Base-by-base conservation (phyloP, 1,140 invertebrate species). In the Meteorus sp. region DNA sequence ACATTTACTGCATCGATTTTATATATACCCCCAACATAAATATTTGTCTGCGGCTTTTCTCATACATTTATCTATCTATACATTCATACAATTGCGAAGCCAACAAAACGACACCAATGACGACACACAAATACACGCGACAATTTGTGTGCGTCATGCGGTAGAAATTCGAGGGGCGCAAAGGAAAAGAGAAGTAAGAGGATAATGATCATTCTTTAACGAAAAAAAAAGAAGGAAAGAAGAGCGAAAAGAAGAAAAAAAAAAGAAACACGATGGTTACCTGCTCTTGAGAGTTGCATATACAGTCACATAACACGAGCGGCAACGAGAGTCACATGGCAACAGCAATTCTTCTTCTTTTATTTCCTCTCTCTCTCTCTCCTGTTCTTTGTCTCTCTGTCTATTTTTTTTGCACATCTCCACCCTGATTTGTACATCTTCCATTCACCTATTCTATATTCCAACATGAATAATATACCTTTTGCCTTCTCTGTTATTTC, bases 321-420 rank as follows among this genome's bases (percentile, higher is more conserved):
- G 45, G 41, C 44, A 54, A 55, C 51, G 31, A 55, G 50, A 65
- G 64, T 70, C 66, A 73, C 71, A 74, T 71, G 70, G 72, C 71
- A 72, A 74, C 72, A 74, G 70, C 66, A 65, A 71, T 72, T 60
- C 60, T 54, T 57, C 41, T 33, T 31, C 45, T 33, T 56, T 35
- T 47, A 23, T 17, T 41, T 50, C 39, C 43, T 37, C 22, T 19
- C 27, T 15, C 33, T 19, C 33, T 15, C 17, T 20, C 23, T 43
- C 7, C 39, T 29, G 11, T 45, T 45, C 25, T 23, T 23, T 39
- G 19, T 37, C n/a, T 43, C 37, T 56, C 23, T 15, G 22, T 53
- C 15, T 54, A 23, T 45, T 8, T 35, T 39, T 39, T 33, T 47
- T 48, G 11, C 48, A 25, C 17, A 35, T 57, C 45, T 56, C 39